Conservation (phyloP, 2,888 invertebrate genomes). For the Amphipyra tragopoginis region DNA sequence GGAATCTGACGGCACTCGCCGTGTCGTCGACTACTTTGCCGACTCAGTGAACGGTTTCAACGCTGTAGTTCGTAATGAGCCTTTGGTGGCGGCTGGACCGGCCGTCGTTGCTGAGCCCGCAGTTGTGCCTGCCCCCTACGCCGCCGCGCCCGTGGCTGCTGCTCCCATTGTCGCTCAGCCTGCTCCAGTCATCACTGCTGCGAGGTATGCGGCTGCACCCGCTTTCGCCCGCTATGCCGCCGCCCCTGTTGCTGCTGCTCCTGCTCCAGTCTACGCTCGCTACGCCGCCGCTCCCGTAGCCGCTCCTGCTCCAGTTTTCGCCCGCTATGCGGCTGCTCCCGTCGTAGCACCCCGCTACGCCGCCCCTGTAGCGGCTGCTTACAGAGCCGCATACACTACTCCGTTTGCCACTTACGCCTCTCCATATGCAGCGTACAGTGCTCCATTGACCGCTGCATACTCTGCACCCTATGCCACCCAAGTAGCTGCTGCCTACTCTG, state of each 20-base stretch:
- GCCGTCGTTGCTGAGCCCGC: conserved; percentile 62
- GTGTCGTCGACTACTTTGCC: conserved; percentile 80
- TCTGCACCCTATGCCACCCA: conserved; percentile 43
- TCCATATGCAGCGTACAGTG: conserved; percentile 45
- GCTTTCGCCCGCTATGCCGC: conserved; percentile 54
- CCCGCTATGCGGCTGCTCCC: conserved; percentile 54
- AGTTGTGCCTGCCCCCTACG: conserved; percentile 56
- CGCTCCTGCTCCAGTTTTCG: conserved; percentile 46
- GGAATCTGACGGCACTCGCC: conserved; percentile 80
- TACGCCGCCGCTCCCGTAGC: conserved; percentile 35
- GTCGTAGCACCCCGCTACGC: conserved; percentile 46
- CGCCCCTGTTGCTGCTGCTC: conserved; percentile 34
- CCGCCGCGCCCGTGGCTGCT: conserved; percentile 38
- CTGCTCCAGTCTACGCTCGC: conserved; percentile 21
- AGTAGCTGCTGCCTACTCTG: conserved; percentile 57
- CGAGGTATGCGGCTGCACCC: conserved; percentile 63
- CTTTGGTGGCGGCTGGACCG: conserved; percentile 59
- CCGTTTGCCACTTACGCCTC: conserved; percentile 43
- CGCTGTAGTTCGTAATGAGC: conserved; percentile 80
- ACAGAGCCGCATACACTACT: conserved; percentile 38
- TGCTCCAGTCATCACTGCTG: conserved; percentile 60
- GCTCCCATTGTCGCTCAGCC: conserved; percentile 44
- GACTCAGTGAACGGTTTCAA: conserved; percentile 82
- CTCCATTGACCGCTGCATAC: conserved; percentile 47
- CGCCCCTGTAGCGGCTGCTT: conserved; percentile 51